A percentile compares a stretch with the other conserved stretches of the same genome.
Conservation (phyloP, 2,113 vertebrate genomes). For the Proterorhinus semilunaris region DNA sequence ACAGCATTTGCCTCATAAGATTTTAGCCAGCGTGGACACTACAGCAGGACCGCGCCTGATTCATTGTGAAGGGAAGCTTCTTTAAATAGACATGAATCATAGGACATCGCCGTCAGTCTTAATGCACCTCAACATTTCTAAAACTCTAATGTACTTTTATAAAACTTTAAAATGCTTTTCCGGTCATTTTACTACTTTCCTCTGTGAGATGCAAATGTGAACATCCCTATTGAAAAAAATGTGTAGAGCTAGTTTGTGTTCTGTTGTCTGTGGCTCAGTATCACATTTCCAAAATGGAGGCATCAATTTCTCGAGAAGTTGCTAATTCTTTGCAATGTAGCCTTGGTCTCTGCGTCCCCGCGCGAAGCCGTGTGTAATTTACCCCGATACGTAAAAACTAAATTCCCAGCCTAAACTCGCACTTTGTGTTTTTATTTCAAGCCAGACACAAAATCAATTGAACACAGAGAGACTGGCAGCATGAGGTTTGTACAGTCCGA, state of each 20-base stretch:
- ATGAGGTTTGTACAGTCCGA: conserved; percentile 46
- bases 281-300: too few relatives aligned
- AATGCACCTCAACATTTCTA: not conserved
- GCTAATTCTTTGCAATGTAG: too few relatives aligned
- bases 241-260: too few relatives aligned
- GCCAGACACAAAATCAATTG: conserved; percentile 50
- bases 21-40: not conserved
- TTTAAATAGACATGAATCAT: conserved; percentile 1
- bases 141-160: not conserved
- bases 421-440: conserved; percentile 34
- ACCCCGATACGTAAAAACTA: not conserved
- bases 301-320: too few relatives aligned
- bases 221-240: too few relatives aligned
- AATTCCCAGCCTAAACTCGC: conserved; percentile 21
- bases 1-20: not conserved
- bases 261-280: too few relatives aligned
- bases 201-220: not conserved
- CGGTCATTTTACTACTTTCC: not conserved
- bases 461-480: conserved; percentile 58
- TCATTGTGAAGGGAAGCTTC: not conserved
- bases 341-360: too few relatives aligned
- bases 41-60: not conserved
- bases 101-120: not conserved
- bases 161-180: not conserved
- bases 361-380: not conserved